Conservation (phyloP, 37 sponge, comb jelly and placozoan genomes). For the Crambe crambe region DNA sequence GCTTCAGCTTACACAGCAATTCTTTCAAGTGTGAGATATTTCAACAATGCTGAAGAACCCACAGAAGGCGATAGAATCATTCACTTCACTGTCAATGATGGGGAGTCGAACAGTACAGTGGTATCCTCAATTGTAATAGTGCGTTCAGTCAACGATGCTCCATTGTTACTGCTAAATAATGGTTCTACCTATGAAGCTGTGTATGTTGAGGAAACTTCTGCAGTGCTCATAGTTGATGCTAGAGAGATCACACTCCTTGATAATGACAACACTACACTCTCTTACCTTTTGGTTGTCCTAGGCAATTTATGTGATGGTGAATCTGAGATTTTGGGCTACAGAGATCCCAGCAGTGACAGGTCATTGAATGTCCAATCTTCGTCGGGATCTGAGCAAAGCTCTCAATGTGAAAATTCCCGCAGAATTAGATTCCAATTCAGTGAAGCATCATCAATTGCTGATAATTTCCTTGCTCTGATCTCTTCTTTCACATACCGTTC, state of each 20-base stretch:
- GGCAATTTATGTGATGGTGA: conserved; percentile 33
- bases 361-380: not conserved
- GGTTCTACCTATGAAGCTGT: not conserved
- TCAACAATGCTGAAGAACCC: conserved; percentile 63
- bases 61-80: conserved; percentile 16
- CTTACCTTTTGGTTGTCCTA: conserved; percentile 4
- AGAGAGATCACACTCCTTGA: conserved; percentile 7
- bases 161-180: conserved; percentile 7
- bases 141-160: conserved; percentile 42
- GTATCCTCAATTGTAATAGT: conserved; percentile 24
- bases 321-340: conserved; percentile 36
- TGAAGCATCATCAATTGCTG: conserved; percentile 9
- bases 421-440: conserved; percentile 28
- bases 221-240: conserved; percentile 16
- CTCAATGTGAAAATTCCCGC: not conserved
- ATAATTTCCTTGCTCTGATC: conserved; percentile 42
- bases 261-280: conserved; percentile 46
- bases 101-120: conserved; percentile 26
- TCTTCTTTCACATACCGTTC: conserved; percentile 48
- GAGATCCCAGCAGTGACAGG: conserved; percentile 23
- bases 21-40: conserved; percentile 38
- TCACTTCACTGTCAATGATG: conserved; percentile 31
- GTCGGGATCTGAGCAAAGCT: not conserved
- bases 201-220: conserved; percentile 39
- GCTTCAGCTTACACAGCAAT: conserved; percentile 7